A percentile compares a stretch with the other conserved stretches of the same genome.
These are phyloP conservation scores for Metridium senile DNA, from an alignment of 92 coral and sea anemone genomes.

Conservation along the genomic window DNA sequence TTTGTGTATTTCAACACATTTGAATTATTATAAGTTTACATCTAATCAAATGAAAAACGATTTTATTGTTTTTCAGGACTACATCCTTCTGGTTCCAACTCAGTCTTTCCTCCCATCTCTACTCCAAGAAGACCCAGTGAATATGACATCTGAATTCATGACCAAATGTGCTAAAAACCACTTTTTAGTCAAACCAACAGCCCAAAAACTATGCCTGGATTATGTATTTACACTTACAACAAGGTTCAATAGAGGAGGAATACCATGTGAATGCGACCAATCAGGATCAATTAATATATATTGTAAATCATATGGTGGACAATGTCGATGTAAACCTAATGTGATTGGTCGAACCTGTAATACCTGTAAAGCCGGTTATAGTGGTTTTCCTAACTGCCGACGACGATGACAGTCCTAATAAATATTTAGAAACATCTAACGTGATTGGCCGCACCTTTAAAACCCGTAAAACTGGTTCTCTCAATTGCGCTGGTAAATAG, in stretches of 20 bases:
- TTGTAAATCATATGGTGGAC: constrained; percentile 93
- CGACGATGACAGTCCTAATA: constrained; percentile 14
- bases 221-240: constrained; percentile 83
- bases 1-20: no score
- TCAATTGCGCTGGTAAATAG: no score
- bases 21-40: background rate
- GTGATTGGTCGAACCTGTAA: constrained; percentile 94
- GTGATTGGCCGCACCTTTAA: background rate
- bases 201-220: constrained; percentile 72
- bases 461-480: no score
- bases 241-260: constrained; percentile 69
- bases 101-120: constrained; percentile 68
- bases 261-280: constrained; percentile 78
- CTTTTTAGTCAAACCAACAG: constrained; percentile 69
- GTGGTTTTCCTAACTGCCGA: constrained; percentile 77
- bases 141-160: constrained; percentile 68
- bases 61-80: constrained; percentile 63
- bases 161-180: constrained; percentile 69
- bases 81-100: constrained; percentile 74
- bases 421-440: background rate
- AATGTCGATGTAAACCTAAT: constrained; percentile 78
- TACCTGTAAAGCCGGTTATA: constrained; percentile 83
- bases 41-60: background rate
- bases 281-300: constrained; percentile 63
- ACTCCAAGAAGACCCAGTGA: constrained; percentile 79